phyloP scores from a whole-genome alignment of 1,140 invertebrate species.

The Cyclargus thomasi region DNA sequence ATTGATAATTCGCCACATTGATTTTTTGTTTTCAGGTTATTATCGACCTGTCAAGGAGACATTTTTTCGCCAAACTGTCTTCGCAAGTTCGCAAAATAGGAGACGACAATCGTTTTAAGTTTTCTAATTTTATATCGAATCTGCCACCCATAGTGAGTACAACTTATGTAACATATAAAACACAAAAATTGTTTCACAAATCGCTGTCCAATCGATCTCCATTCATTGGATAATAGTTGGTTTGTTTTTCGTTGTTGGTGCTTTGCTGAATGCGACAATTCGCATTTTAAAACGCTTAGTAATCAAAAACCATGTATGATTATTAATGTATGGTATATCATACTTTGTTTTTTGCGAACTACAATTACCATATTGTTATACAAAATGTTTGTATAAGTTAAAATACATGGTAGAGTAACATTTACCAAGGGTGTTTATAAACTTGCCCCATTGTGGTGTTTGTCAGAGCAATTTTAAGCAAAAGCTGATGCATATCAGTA shows the following conservation, averaged over 20 bases:
- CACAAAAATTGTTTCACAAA: background rate
- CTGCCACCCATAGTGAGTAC: conserved; percentile 72
- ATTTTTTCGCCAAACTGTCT: conserved; percentile 67
- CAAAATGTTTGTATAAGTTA: no score
- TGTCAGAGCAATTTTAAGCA: no score
- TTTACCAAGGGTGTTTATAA: no score
- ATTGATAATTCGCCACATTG: conserved; percentile 54
- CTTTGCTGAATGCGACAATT: background rate
- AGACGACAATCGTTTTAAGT: conserved; percentile 74
- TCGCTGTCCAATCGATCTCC: background rate
- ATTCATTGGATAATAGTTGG: background rate
- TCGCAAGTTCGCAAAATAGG: conserved; percentile 72
- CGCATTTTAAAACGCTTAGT: background rate
- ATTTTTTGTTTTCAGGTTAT: conserved; percentile 74
- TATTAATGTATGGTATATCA: no score
- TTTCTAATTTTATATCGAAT: conserved; percentile 74
- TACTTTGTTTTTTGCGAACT: no score
- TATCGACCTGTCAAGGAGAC: conserved; percentile 73
- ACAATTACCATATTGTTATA: no score
- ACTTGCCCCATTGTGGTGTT: no score
- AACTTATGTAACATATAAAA: conserved; percentile 1
- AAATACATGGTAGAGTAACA: no score
- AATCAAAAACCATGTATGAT: background rate
- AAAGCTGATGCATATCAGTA: no score
- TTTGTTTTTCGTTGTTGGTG: background rate